Evolutionary conservation across 2,797 vertebrate species (phyloP), one percentile per base, ranked within the genome.

Genomic region (Percopsis omiscomaycus): DNA sequence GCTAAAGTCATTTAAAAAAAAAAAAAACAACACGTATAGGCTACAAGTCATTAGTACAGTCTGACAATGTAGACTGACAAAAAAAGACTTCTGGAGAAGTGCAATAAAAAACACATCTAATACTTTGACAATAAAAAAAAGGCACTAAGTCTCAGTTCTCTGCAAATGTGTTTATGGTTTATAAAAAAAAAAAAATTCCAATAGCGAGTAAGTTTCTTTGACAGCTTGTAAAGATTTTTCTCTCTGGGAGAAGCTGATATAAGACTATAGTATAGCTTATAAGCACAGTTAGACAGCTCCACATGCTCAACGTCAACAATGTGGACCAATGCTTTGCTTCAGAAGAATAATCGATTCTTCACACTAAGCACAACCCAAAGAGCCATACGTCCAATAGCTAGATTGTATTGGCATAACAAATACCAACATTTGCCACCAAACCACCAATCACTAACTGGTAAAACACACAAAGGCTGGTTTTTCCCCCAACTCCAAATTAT

Each of bases 231-330:
- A 84, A 55, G 9, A 76, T 80, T 64, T 49, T 47, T 79, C 82
- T 85, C 77, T 65, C 29, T 78, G 66, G 75, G 81, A 83, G 64
- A 58, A 73, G 74, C 77, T 90, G 84, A 86, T 88, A 78, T 77
- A 81, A 75, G 59, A 71, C 54, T 22, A 45, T 64, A 55, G 72
- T 78, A 61, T 81, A 66, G 58, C 65, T 68, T 78, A 57, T 57
- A 52, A 80, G 77, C 48, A 61, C 30, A 68, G 58, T 37, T 27
- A 13, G 42, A 13, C 57, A 55, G 45, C 50, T 72, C 16, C 70
- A 52, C 59, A 78, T 67, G 65, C 66, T 77, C 64, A 61, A 59
- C 66, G 64, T 66, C 53, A 56, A 56, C 63, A 59, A 59, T 65
- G 70, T 46, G 58, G 55, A 68, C 62, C 55, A 62, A 55, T 61